Evolutionary conservation across 2,113 vertebrate species (phyloP).

Genomic region (Sakesphorus luctuosus): DNA sequence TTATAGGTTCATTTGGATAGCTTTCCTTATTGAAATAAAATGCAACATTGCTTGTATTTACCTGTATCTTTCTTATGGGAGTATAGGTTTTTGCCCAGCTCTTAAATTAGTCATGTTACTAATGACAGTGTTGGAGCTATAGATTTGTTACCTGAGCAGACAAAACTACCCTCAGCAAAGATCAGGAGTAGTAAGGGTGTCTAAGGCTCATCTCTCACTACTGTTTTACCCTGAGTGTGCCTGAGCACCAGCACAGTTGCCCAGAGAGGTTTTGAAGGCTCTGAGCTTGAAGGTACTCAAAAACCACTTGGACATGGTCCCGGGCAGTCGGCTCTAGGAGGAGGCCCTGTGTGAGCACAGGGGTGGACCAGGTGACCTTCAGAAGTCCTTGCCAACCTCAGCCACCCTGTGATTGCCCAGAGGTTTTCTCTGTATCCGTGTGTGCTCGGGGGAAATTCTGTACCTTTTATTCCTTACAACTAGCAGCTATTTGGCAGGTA

Average conservation of each 20-base stretch:
- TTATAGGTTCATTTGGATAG: not conserved
- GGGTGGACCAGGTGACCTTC: not conserved
- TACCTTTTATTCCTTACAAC: not conserved
- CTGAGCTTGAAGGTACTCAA: not conserved
- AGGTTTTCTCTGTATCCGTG: not conserved
- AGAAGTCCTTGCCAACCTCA: not conserved
- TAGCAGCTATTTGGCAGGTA: not conserved
- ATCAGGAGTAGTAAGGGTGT: not conserved
- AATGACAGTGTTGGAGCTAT: not conserved
- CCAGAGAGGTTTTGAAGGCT: not conserved
- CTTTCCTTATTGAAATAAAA: not conserved
- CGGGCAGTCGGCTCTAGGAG: not conserved
- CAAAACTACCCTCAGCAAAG: not conserved
- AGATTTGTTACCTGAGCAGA: not conserved
- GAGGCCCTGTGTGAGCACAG: not conserved
- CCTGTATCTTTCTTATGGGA: not conserved
- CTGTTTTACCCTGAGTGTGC: not conserved
- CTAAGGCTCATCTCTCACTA: not conserved
- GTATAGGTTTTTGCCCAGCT: not conserved
- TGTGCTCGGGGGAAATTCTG: rapidly evolving
- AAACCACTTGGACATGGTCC: not conserved
- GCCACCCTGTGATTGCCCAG: rapidly evolving
- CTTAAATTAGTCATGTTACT: not conserved
- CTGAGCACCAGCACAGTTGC: not conserved
- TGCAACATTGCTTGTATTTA: not conserved